Conservation (phyloP, 2,888 invertebrate species). For the Scaptodrosophila latifasciaeformis region DNA sequence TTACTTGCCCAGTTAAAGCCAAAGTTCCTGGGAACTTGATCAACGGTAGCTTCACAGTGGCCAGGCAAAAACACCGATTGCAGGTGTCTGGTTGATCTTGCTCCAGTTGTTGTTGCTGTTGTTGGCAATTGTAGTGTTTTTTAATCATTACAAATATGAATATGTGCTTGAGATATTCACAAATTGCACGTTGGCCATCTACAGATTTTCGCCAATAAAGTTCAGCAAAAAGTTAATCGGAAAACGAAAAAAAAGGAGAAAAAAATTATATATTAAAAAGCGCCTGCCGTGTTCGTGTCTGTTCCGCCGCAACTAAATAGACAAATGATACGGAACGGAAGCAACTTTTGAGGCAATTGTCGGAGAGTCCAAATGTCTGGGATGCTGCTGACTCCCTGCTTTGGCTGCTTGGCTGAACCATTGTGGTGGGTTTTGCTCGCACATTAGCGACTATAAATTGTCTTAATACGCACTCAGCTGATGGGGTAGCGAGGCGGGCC, state of each 20-base stretch:
- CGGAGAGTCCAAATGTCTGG: too few relatives aligned
- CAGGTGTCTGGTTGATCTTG: neutral
- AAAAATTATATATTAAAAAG: too few relatives aligned
- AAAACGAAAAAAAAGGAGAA: conserved; percentile 55
- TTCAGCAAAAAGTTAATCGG: conserved; percentile 71
- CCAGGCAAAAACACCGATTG: too few relatives aligned
- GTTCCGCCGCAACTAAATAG: conserved; percentile 70
- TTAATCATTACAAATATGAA: conserved; percentile 54
- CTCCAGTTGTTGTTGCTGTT: conserved; percentile 8
- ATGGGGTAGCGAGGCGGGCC: too few relatives aligned
- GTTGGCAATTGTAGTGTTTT: too few relatives aligned
- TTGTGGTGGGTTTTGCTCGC: conserved; percentile 67
- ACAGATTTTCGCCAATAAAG: conserved; percentile 65
- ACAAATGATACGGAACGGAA: conserved; percentile 74
- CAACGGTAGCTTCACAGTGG: conserved; percentile 12
- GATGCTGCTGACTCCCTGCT: too few relatives aligned
- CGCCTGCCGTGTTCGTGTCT: too few relatives aligned
- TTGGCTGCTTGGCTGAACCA: too few relatives aligned
- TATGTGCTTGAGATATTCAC: neutral
- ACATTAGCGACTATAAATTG: conserved; percentile 70
- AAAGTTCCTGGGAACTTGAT: conserved; percentile 17
- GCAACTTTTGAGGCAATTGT: conserved; percentile 51
- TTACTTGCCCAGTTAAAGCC: too few relatives aligned
- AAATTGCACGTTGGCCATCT: neutral
- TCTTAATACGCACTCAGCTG: conserved; percentile 58